These are phyloP conservation scores for Patella depressa DNA, from an alignment of 2,888 invertebrate genomes.

Conservation along the genomic window DNA sequence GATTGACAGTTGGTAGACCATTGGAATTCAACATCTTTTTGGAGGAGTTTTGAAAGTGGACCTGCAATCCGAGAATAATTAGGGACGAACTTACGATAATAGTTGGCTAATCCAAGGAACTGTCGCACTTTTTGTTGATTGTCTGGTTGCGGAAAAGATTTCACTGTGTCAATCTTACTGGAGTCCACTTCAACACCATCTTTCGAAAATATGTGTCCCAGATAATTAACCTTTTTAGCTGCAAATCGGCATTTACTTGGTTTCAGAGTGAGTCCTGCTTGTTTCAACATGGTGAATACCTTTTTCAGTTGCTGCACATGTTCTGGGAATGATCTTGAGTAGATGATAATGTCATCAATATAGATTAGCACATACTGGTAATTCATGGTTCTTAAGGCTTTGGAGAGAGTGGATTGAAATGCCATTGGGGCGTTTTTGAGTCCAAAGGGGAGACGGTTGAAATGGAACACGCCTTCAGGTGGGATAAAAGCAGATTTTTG, in stretches of 20 bases:
- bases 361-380: slow-evolving; percentile 43
- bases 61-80: slow-evolving; percentile 34
- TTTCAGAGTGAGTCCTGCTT: slow-evolving; percentile 37
- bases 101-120: slow-evolving; percentile 34
- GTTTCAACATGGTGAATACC: slow-evolving; percentile 33
- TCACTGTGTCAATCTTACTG: slow-evolving; percentile 8
- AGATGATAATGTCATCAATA: slow-evolving; percentile 44
- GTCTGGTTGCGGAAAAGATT: slow-evolving; percentile 27
- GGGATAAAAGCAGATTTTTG: slow-evolving; percentile 36
- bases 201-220: slow-evolving; percentile 34
- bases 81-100: slow-evolving; percentile 36
- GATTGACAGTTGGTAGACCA: slow-evolving; percentile 36
- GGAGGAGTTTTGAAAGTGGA: slow-evolving; percentile 35
- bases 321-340: slow-evolving; percentile 31
- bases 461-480: slow-evolving; percentile 31
- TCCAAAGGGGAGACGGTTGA: slow-evolving; percentile 42
- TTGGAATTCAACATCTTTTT: slow-evolving; percentile 30
- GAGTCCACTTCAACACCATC: slow-evolving; percentile 36
- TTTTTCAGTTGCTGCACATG: slow-evolving; percentile 34
- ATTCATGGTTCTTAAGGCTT: slow-evolving; percentile 33
- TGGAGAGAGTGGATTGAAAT: slow-evolving; percentile 33
- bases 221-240: slow-evolving; percentile 31
- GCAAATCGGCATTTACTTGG: slow-evolving; percentile 41
- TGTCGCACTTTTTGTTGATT: slow-evolving; percentile 28
- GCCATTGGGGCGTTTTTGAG: slow-evolving; percentile 37